Percentiles rank a stretch among this genome's conserved stretches.
Conservation (phyloP, 2,113 vertebrate species). For the Propithecus coquereli region DNA sequence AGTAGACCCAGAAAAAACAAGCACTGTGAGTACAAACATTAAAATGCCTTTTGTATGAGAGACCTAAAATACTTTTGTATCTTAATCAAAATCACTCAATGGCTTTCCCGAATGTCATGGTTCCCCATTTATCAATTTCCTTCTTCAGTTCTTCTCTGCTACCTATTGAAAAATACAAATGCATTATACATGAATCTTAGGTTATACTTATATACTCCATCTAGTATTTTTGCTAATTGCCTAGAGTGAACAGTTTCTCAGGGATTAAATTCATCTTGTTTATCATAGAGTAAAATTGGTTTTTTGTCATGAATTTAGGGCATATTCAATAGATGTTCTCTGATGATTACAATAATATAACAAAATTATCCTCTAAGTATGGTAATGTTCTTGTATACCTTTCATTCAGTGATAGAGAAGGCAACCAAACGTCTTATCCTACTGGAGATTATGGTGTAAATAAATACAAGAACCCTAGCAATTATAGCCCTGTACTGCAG, state of each 20-base stretch:
- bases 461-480: background rate
- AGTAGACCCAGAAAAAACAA: background rate
- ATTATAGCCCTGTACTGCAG: background rate
- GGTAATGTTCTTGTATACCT: background rate
- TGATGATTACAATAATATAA: background rate
- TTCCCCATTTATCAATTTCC: background rate
- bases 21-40: background rate
- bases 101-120: background rate
- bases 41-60: background rate
- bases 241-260: background rate
- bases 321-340: background rate
- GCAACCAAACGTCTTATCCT: background rate
- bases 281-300: background rate
- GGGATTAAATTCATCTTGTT: background rate
- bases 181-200: background rate
- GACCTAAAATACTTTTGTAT: background rate
- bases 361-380: background rate
- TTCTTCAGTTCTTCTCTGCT: background rate
- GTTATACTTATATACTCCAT: background rate
- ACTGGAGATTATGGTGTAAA: background rate
- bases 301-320: background rate
- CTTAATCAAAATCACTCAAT: slow-evolving; percentile 8
- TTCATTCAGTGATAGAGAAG: background rate
- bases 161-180: background rate
- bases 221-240: background rate